These are phyloP conservation scores for Erpornis zantholeuca DNA, from an alignment of 2,113 vertebrate genomes.

Conservation along the genomic window DNA sequence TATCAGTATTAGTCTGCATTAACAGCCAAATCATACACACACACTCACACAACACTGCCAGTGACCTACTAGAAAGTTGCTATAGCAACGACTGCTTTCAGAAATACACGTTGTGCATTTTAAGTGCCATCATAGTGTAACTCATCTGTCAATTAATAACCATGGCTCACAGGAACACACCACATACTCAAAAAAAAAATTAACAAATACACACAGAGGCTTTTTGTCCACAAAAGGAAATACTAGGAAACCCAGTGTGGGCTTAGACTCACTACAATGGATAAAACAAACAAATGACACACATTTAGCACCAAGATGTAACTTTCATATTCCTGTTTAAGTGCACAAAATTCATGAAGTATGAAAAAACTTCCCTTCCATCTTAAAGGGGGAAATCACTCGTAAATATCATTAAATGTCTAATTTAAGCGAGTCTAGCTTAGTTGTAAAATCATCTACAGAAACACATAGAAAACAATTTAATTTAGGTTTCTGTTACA, in stretches of 20 bases:
- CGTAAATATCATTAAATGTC: not conserved
- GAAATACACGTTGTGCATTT: conserved; percentile 90
- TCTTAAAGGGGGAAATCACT: not conserved
- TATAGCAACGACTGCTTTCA: conserved; percentile 89
- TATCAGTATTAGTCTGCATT: conserved; percentile 81
- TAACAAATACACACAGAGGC: not conserved
- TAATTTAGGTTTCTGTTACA: not conserved
- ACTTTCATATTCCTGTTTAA: not conserved
- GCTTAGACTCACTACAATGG: not conserved
- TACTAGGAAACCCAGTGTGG: not conserved
- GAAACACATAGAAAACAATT: not conserved
- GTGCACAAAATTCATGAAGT: not conserved
- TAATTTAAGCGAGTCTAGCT: not conserved
- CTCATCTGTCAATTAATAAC: conserved; percentile 82
- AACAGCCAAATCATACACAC: conserved; percentile 85
- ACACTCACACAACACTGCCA: conserved; percentile 77
- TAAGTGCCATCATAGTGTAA: conserved; percentile 83
- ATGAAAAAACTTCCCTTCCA: not conserved
- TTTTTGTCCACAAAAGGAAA: not conserved
- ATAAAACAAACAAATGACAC: not conserved
- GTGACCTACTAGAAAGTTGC: conserved; percentile 87
- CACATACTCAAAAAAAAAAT: not conserved
- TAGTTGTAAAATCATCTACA: not conserved
- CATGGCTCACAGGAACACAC: conserved; percentile 46
- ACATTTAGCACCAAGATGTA: not conserved